Conservation (phyloP, 2,797 vertebrate species). For the Ispidina lecontei region DNA sequence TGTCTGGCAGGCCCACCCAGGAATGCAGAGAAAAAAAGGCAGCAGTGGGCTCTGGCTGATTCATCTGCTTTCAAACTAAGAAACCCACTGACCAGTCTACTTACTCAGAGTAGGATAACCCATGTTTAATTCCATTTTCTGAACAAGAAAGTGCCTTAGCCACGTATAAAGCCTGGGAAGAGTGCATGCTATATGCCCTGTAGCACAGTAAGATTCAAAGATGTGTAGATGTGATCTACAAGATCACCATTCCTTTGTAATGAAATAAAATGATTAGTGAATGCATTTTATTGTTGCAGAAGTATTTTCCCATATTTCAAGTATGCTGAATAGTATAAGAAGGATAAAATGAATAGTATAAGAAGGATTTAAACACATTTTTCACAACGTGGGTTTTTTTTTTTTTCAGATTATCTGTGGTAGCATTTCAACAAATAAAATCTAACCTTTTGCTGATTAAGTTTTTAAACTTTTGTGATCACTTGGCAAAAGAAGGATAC, state of each 20-base stretch:
- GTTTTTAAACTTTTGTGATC: not conserved
- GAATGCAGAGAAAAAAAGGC: not conserved
- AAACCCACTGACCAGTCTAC: not conserved
- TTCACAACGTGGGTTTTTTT: not conserved
- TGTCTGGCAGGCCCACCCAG: not conserved
- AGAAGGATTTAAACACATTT: not conserved
- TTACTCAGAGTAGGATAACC: not conserved
- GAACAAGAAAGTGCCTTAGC: not conserved
- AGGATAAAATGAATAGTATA: not conserved
- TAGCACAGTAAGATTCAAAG: rapidly evolving
- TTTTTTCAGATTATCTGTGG: not conserved
- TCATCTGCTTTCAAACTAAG: not conserved
- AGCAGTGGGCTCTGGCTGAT: not conserved
- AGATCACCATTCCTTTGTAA: not conserved
- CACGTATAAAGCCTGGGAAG: not conserved
- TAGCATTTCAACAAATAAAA: not conserved
- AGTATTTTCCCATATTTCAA: not conserved
- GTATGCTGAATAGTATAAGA: not conserved
- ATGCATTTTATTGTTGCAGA: not conserved
- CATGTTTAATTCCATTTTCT: not conserved
- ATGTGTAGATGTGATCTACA: not conserved
- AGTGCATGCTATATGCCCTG: not conserved
- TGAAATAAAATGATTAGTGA: not conserved
- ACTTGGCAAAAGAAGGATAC: not conserved
- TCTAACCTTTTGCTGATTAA: not conserved